These are phyloP conservation scores for Amphipoea oculea DNA, from an alignment of 2,888 invertebrate genomes.

Conservation along the genomic window DNA sequence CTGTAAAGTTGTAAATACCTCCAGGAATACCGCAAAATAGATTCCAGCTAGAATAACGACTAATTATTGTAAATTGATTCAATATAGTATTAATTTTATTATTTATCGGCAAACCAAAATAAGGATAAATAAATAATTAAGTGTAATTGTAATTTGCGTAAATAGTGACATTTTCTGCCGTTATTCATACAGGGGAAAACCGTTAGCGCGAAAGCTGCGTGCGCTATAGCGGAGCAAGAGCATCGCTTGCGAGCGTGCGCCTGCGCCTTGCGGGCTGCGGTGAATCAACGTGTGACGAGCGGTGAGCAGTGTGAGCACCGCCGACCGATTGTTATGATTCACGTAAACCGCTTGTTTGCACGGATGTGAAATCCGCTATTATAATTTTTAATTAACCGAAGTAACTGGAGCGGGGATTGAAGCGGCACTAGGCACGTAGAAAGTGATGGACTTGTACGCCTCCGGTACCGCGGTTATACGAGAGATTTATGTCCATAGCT, in stretches of 20 bases:
- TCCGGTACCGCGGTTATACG: slow-evolving; percentile 67
- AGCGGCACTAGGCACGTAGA: slow-evolving; percentile 84
- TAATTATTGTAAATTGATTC: slow-evolving; percentile 2
- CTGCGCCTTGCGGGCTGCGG: slow-evolving; percentile 68
- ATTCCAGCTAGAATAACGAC: not conserved
- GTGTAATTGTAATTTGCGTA: slow-evolving; percentile 60
- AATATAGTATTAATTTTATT: slow-evolving; percentile 8
- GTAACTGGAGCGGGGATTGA: slow-evolving; percentile 88
- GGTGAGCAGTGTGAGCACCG: slow-evolving; percentile 61
- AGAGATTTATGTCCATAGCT: slow-evolving; percentile 51
- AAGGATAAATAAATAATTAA: slow-evolving; percentile 52
- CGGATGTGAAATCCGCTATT: slow-evolving; percentile 90
- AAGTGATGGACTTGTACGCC: slow-evolving; percentile 84
- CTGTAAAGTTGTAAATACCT: slow-evolving; percentile 1
- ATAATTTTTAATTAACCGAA: slow-evolving; percentile 89
- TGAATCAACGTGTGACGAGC: slow-evolving; percentile 83
- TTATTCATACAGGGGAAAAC: slow-evolving; percentile 82
- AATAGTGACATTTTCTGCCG: slow-evolving; percentile 71
- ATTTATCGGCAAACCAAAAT: slow-evolving; percentile 38
- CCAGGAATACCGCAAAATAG: not conserved
- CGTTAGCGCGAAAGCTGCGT: slow-evolving; percentile 76
- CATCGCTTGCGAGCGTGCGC: slow-evolving; percentile 44
- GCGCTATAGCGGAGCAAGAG: slow-evolving; percentile 55
- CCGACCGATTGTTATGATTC: slow-evolving; percentile 83
- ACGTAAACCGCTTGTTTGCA: slow-evolving; percentile 87